Conservation (phyloP, 2,113 vertebrate genomes). For the Takifugu flavidus region DNA sequence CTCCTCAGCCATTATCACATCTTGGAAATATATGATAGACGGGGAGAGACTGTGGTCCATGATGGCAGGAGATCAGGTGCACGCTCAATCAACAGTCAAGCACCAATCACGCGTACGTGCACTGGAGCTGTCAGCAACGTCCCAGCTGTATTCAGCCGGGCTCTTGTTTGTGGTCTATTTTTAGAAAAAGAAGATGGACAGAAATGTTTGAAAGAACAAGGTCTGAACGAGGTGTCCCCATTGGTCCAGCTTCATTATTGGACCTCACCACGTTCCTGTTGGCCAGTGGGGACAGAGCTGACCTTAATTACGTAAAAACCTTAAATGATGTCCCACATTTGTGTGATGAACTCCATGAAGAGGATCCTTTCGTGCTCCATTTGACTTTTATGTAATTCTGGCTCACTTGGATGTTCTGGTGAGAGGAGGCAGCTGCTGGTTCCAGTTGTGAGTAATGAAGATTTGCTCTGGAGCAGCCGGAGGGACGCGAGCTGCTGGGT, state of each 20-base stretch:
- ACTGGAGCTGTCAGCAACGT: too few species aligned
- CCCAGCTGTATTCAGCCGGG: too few species aligned
- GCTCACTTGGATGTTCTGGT: too few species aligned
- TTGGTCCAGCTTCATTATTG: conserved; percentile 18
- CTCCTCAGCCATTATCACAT: too few species aligned
- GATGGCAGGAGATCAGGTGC: too few species aligned
- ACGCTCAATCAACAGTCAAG: too few species aligned
- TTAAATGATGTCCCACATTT: conserved; percentile 15
- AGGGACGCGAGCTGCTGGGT: conserved; percentile 18
- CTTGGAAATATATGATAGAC: too few species aligned
- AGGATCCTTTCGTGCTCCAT: neutral
- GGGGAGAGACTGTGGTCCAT: too few species aligned
- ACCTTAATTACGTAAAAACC: conserved; percentile 19
- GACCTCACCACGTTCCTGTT: neutral
- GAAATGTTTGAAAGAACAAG: neutral
- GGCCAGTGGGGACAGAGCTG: conserved; percentile 10
- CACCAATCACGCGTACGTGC: too few species aligned
- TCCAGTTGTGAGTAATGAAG: conserved; percentile 45
- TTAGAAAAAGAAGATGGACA: neutral
- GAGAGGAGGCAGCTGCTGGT: conserved; percentile 41
- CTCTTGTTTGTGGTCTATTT: conserved; percentile 3
- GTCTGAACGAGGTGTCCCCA: neutral
- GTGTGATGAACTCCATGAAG: too few species aligned
- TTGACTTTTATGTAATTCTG: too few species aligned
- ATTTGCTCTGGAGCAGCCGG: conserved; percentile 28